Evolutionary conservation across 2,797 vertebrate species (phyloP), one percentile per base, ranked within the genome.

Genomic region (Pachyuromys duprasi): DNA sequence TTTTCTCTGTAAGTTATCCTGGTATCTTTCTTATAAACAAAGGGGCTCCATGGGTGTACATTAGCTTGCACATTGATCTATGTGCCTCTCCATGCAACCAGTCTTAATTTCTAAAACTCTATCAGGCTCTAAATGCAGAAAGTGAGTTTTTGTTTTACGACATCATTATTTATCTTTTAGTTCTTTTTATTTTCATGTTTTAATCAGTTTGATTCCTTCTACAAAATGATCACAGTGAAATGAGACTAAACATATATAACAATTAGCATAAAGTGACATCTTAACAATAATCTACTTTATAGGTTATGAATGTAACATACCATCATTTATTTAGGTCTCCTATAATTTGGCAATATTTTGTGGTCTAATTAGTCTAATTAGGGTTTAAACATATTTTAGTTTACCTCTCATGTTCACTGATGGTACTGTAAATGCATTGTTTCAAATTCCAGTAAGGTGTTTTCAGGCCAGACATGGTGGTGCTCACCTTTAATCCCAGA

Each of bases 101-200:
- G 36, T 42, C 45, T 63, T 80, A 81, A 90, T 74, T 69, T 63
- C 11, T 75, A 62, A 0, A 89, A 60, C 36, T 86, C 5, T 28
- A 90, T 3, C 49, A 92, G 74, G n/a, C 84, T 39, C 82, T 84
- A 1, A 95, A 90, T 67, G 31, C 28, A 63, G 39, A 39, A 49
- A 39, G 57, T 80, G 8, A 39, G 49, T 17, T 70, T 86, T 13
- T 53, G 12, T 74, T 65, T 83, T 39, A 26, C 55, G 49, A 72
- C 5, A 39, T 0, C 57, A 63, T 83, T 87, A 62, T 74, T 78
- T 60, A 65, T 60, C 18, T 62, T 90, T 18, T 49, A 74, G 39
- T 57, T 86, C 36, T 88, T 39, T 81, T 81, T 91, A 42, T 83
- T 65, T 69, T 95, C 63, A 45, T 3, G 57, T 89, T 96, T 86